Conservation (phyloP, 1,140 invertebrate species). For the Bombus terrestris region DNA sequence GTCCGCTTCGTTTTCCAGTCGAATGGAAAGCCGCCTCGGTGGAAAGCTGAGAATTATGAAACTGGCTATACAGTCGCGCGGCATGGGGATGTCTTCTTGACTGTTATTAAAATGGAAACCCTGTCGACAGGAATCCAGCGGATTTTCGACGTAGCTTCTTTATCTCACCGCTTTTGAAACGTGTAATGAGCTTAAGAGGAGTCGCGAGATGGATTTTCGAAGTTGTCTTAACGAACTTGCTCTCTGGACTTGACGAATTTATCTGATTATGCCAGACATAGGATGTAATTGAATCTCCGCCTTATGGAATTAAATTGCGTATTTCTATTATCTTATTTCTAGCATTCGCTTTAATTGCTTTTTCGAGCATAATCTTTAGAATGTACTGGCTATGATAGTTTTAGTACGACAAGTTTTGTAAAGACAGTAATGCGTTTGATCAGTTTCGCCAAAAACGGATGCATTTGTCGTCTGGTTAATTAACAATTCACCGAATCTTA, state of each 20-base stretch:
- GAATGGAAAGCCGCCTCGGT: background rate
- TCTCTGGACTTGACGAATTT: background rate
- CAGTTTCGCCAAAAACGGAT: too few relatives aligned
- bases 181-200: background rate
- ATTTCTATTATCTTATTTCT: background rate
- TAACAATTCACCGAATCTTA: background rate
- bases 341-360: background rate
- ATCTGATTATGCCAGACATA: background rate
- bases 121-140: background rate
- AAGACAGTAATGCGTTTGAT: too few relatives aligned
- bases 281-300: background rate
- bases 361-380: background rate
- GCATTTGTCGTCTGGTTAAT: background rate
- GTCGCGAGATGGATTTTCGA: background rate
- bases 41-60: constrained; percentile 1
- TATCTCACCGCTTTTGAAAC: background rate
- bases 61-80: background rate
- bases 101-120: constrained; percentile 12
- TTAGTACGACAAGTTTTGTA: background rate
- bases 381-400: background rate
- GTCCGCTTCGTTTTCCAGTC: constrained; percentile 13
- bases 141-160: constrained; percentile 17
- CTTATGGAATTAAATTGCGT: background rate
- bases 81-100: background rate
- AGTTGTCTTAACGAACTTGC: background rate